These are phyloP conservation scores for Drosophila borealis DNA, from an alignment of 2,888 invertebrate species.

Conservation along the genomic window DNA sequence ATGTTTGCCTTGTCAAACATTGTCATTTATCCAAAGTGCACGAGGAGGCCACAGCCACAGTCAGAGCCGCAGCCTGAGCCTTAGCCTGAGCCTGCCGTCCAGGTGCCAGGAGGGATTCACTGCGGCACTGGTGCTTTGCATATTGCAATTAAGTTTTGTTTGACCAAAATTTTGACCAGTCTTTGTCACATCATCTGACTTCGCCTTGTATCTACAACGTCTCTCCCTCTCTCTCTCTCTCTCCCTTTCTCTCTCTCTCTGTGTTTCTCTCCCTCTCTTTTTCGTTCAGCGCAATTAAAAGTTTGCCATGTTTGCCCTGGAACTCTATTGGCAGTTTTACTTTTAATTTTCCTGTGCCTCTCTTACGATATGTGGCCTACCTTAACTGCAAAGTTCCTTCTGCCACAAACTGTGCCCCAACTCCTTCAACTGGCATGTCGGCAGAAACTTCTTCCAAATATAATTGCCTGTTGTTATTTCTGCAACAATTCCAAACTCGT, in stretches of 20 bases:
- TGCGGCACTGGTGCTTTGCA: slow-evolving; percentile 50
- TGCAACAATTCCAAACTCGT: slow-evolving; percentile 5
- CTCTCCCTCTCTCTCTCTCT: neutral
- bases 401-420: slow-evolving; percentile 1
- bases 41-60: slow-evolving; percentile 5
- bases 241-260: neutral
- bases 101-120: neutral
- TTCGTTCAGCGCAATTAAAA: slow-evolving; percentile 63
- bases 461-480: slow-evolving; percentile 51
- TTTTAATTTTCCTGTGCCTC: slow-evolving; percentile 72
- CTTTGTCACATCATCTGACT: slow-evolving; percentile 51
- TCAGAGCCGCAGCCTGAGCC: neutral
- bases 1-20: slow-evolving; percentile 77
- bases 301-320: slow-evolving; percentile 36
- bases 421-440: slow-evolving; percentile 10
- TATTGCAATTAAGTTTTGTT: slow-evolving; percentile 75
- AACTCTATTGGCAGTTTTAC: slow-evolving; percentile 39
- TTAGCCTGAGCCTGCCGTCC: neutral
- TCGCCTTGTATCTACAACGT: neutral
- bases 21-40: slow-evolving; percentile 71
- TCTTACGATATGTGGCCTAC: slow-evolving; percentile 24
- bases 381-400: slow-evolving; percentile 31
- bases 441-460: slow-evolving; percentile 27
- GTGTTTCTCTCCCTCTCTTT: neutral
- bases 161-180: slow-evolving; percentile 55